Percentiles rank a stretch among this genome's conserved stretches.
Evolutionary conservation across 1,140 invertebrate species (phyloP).

Genomic region (Listronotus bonariensis): DNA sequence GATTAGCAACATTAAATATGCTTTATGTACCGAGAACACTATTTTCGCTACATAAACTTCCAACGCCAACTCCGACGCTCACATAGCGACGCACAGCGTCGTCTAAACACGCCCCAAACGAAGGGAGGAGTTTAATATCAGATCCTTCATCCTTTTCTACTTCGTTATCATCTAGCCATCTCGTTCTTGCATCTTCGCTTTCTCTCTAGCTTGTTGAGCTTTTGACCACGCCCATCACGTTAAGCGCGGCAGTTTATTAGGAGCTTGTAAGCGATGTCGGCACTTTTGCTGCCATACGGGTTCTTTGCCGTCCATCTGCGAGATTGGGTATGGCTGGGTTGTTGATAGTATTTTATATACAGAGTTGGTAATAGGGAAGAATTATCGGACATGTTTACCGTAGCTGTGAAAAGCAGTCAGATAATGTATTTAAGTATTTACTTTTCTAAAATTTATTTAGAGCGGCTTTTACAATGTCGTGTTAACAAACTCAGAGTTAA

Average conservation of each 20-base stretch:
- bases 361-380: not conserved
- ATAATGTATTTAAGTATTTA: too few species aligned
- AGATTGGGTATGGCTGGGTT: constrained; percentile 7
- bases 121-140: constrained; percentile 6
- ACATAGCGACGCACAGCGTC: not conserved
- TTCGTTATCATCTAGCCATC: too few species aligned
- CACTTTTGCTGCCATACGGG: constrained; percentile 15
- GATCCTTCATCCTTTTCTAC: not conserved
- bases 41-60: constrained; percentile 30
- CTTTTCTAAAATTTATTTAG: too few species aligned
- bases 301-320: not conserved
- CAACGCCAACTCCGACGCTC: constrained; percentile 5
- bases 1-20: constrained; percentile 29
- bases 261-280: constrained; percentile 18
- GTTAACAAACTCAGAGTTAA: too few species aligned
- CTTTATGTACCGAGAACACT: constrained; percentile 29
- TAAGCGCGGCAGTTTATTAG: constrained; percentile 18
- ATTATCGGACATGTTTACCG: too few species aligned
- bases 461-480: too few species aligned
- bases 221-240: constrained; percentile 22
- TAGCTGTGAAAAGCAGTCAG: too few species aligned
- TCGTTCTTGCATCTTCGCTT: constrained; percentile 2
- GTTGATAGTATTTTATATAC: not conserved
- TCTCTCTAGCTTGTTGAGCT: constrained; percentile 12
- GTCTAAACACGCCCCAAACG: not conserved